Conservation (phyloP, 1,140 invertebrate genomes). For the Procambarus clarkii region DNA sequence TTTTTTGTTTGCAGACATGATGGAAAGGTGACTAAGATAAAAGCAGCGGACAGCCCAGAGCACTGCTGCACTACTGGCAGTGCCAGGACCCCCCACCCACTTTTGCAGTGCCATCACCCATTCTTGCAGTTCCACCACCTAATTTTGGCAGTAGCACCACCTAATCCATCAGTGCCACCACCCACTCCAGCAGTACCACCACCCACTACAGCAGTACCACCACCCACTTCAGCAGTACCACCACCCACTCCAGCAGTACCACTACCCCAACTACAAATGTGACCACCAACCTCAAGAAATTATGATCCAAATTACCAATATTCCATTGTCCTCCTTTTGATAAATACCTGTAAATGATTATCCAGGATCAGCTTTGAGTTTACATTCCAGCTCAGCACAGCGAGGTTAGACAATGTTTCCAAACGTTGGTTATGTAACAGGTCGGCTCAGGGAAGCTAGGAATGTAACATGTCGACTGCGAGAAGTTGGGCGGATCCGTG, state of each 20-base stretch:
- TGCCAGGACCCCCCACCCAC: neutral
- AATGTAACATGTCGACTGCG: slow-evolving; percentile 38
- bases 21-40: slow-evolving; percentile 6
- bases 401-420: slow-evolving; percentile 15
- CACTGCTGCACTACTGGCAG: neutral
- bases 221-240: neutral
- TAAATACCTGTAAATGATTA: neutral
- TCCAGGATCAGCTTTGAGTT: neutral
- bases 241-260: neutral
- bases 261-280: neutral
- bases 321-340: neutral
- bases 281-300: neutral
- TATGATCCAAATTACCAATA: neutral
- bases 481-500: slow-evolving; percentile 26
- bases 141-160: neutral
- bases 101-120: neutral
- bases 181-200: neutral
- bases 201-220: neutral
- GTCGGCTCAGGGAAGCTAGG: slow-evolving; percentile 40
- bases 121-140: neutral
- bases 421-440: slow-evolving; percentile 45
- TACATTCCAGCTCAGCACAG: neutral
- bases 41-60: neutral
- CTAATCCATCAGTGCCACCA: no score
- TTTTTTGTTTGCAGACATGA: slow-evolving; percentile 6